Percentiles rank a stretch among this genome's conserved stretches.
These are phyloP conservation scores for Plagodis dolabraria DNA, from an alignment of 2,888 invertebrate species.

Conservation along the genomic window DNA sequence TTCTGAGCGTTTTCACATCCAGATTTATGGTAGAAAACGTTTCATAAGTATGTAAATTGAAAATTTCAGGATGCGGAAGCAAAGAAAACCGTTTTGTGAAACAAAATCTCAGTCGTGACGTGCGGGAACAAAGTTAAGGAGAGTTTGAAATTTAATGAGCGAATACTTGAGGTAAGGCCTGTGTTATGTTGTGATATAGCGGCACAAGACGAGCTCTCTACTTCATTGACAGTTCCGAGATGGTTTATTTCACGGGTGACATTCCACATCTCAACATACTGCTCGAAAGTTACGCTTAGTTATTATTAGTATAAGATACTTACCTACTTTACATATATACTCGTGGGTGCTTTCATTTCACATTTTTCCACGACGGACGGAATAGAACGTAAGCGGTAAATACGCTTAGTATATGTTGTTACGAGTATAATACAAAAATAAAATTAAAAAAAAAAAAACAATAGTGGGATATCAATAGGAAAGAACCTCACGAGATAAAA, in stretches of 20 bases:
- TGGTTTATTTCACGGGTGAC: slow-evolving; percentile 58
- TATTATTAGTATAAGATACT: no score
- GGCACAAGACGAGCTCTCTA: slow-evolving; percentile 54
- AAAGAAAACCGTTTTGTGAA: slow-evolving; percentile 56
- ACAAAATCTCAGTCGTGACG: slow-evolving; percentile 51
- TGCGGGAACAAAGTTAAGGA: slow-evolving; percentile 44
- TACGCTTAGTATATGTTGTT: no score
- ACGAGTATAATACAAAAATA: no score
- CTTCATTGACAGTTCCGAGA: slow-evolving; percentile 49
- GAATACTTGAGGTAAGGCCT: slow-evolving; percentile 44
- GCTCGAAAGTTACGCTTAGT: slow-evolving; percentile 18
- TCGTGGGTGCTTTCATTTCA: no score
- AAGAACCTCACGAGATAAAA: no score
- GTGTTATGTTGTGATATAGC: slow-evolving; percentile 55
- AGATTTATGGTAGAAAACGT: slow-evolving; percentile 61
- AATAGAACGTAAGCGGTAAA: no score
- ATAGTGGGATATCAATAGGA: no score
- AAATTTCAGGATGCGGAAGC: slow-evolving; percentile 53
- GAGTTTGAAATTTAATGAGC: slow-evolving; percentile 60
- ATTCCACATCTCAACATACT: slow-evolving; percentile 59
- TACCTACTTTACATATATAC: no score
- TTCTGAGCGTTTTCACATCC: slow-evolving; percentile 53
- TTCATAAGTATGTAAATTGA: no score
- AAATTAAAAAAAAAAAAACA: no score
- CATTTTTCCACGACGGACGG: no score